phyloP scores from a whole-genome alignment of 2,888 invertebrate species.

The Chironomus riparius region DNA sequence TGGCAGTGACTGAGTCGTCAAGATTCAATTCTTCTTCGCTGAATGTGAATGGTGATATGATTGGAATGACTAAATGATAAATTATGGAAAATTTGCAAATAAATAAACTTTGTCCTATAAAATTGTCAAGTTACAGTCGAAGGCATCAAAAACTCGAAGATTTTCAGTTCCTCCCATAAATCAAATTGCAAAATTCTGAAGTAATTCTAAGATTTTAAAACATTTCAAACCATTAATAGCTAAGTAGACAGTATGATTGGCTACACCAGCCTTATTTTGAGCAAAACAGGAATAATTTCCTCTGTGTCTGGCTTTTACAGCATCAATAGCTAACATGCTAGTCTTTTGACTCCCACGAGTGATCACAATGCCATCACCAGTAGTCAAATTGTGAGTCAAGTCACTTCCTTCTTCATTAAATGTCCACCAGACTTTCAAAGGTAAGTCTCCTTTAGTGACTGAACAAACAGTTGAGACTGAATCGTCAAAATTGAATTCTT shows the following conservation, averaged over 20 bases:
- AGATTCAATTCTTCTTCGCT: constrained; percentile 51
- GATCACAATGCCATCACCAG: constrained; percentile 41
- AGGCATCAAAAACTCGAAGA: neutral
- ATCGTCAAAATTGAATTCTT: constrained; percentile 48
- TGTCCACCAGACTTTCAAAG: constrained; percentile 50
- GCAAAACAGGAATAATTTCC: constrained; percentile 69
- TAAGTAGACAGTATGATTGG: constrained; percentile 38
- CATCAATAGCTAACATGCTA: constrained; percentile 57
- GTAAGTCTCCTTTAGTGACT: constrained; percentile 50
- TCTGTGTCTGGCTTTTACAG: constrained; percentile 57
- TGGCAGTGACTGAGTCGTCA: constrained; percentile 53
- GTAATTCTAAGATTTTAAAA: too few species aligned
- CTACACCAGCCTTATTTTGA: constrained; percentile 53
- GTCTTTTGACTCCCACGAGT: constrained; percentile 53
- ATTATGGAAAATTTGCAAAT: neutral
- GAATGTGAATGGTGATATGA: constrained; percentile 48
- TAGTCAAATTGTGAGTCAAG: constrained; percentile 39
- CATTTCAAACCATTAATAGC: constrained; percentile 48
- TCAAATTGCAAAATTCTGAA: constrained; percentile 17
- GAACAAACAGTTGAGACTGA: constrained; percentile 48
- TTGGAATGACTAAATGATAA: constrained; percentile 42
- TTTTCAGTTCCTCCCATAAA: neutral
- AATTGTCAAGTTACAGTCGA: too few species aligned
- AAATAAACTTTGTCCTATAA: too few species aligned
- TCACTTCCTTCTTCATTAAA: constrained; percentile 43